Evolutionary conservation across 1,140 invertebrate species (phyloP), one percentile per base, ranked within the genome.

Genomic region (Chionoecetes opilio): DNA sequence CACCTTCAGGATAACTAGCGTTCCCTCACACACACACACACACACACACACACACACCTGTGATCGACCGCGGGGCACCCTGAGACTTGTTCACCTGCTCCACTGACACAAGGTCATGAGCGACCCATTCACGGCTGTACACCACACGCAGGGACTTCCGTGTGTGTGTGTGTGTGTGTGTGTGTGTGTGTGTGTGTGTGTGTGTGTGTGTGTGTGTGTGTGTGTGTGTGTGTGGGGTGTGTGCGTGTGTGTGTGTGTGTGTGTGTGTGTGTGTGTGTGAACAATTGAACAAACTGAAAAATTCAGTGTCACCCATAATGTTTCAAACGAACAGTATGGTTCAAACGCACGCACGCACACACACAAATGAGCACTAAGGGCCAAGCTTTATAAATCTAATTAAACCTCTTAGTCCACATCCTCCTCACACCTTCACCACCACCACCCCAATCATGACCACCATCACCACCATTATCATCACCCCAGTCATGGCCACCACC

Each of bases 101-200:
- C 63, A 75, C 63, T 75, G 63, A 75, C 63, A 75, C 63, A 75
- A 75, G 63, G 63, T 75, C 63, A 26, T 21, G 8, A 17, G 26
- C 21, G n/a, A 75, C 5, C 21, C 6, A 75, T 53, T 53, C 46
- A 53, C 9, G 46, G 46, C 11, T 9, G 9, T 53, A 53, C 9
- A 53, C 46, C 0, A 53, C 46, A 53, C 8, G 46, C 46, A 17
- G 46, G 63, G n/a, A 14, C 6, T 46, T 5, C 5, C 5, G 21
- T 21, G 21, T 11, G 26, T 63, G 53, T 63, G 53, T 63, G 53
- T 63, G 53, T 63, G 53, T 63, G 53, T 63, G 63, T 75, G 63
- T 75, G 63, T 75, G 63, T 75, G 63, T 75, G 63, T 75, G 63
- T 75, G 63, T 75, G 63, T 75, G 63, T 75, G 63, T 75, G 63